Evolutionary conservation across 2,797 vertebrate genomes (phyloP), one percentile per base, ranked within the genome.

Genomic region (Echiichthys vipera): DNA sequence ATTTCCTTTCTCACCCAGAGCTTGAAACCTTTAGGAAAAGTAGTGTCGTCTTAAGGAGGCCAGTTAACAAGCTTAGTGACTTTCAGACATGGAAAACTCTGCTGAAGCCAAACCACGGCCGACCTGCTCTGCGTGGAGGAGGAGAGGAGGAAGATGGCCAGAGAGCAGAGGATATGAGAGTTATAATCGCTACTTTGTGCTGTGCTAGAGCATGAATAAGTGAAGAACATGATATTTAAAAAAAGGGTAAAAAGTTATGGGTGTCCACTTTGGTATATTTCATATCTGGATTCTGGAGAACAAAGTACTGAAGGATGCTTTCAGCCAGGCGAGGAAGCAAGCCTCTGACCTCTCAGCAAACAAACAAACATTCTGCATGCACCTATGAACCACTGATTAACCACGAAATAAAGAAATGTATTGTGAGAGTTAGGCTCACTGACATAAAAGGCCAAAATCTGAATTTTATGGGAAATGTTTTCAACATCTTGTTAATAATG

Each of bases 11-110:
- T 87, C 81, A 83, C 84, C 81, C 80, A 64, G 73, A 71, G 65
- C 51, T 51, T 78, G 36, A 83, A 84, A 78, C 68, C 37, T 89
- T 83, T 74, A 83, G 85, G 81, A 90, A 92, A 91, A 88, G 85
- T 53, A 78, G 74, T 81, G 87, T 87, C 73, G 51, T 87, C 75
- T 83, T 78, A 62, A 81, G 59, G 65, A 83, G 83, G 80, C 71
- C 50, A 77, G 65, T 87, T 85, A 81, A 89, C 72, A 29, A 82
- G 76, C 58, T 78, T 71, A 42, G 77, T 61, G 61, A 87, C 83
- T 84, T 73, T 69, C 42, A 76, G 88, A 91, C 82, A 77, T 88
- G 89, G 89, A 91, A 91, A 91, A 83, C 59, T 5, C 17, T 2
- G 36, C 69, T 13, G 64, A 61, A 56, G 84, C 86, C 87, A 90